Evolutionary conservation across 53 echinoderm and acorn worm genomes (phyloP), one percentile per base, ranked within the genome.

Genomic region (Pentamera pediparva): DNA sequence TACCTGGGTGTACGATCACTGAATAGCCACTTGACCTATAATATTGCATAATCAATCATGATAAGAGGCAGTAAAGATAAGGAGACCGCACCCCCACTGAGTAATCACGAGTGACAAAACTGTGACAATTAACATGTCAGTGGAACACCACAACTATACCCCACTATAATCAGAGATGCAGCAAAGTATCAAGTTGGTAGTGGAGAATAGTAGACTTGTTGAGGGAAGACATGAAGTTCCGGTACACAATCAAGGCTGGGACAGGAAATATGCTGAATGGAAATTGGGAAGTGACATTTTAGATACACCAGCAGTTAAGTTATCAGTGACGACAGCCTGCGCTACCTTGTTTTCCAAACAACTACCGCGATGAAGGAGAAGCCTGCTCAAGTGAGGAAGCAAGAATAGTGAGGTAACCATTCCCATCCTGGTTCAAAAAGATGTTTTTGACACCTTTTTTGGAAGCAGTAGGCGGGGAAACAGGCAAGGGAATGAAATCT

Each of bases 321-420:
- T 15, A 45, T 45, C n/a, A 45, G 47, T 45, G 47, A n/a, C n/a
- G 47, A 56, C 24, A 21, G 18, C 24, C 24, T n/a, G 24, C 25
- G 26, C 30, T 29, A 58, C 30, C 30, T 25, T 58, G 26, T 6
- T 24, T 58, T 58, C 28, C 59, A 58, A 31, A 28, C 30, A 58
- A 58, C 59, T 58, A 28, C 59, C 25, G 4, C 59, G 28, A 58
- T 58, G 28, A 58, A 58, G 30, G 59, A 58, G 30, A 58, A 58
- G 59, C 13, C 30, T 27, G 59, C 30, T 58, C 59, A 27, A 58
- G 5, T 24, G 59, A 58, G 59, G 30, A 58, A 29, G 26, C 21
- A 18, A n/a, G 0, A 58, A 58, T 1, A 58, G 59, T 31, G 59
- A 58, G 30, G 59, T 58, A 29, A 58, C 59, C 25, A 58, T 58